These are phyloP conservation scores for Palythoa heliodiscus DNA, from an alignment of 92 coral and sea anemone genomes.

Conservation along the genomic window DNA sequence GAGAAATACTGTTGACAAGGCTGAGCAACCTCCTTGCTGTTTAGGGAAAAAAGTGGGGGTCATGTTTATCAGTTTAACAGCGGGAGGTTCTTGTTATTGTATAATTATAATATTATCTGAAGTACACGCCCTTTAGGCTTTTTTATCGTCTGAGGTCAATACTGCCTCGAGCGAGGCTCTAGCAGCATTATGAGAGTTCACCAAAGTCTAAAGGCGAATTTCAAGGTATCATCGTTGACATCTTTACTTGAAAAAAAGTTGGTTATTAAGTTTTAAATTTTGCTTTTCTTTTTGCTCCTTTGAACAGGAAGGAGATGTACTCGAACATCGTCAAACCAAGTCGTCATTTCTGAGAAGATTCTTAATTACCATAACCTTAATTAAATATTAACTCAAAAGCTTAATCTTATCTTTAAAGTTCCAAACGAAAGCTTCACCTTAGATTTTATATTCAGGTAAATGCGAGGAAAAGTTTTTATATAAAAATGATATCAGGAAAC, in stretches of 20 bases:
- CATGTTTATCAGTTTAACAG: too few relatives aligned
- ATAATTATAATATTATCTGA: too few relatives aligned
- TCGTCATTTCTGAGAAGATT: neutral
- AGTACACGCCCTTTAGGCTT: too few relatives aligned
- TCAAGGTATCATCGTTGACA: too few relatives aligned
- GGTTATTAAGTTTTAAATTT: neutral
- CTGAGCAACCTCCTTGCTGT: too few relatives aligned
- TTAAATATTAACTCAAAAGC: neutral
- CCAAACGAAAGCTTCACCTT: neutral
- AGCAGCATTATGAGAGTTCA: too few relatives aligned
- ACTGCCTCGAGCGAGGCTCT: too few relatives aligned
- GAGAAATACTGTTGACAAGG: too few relatives aligned
- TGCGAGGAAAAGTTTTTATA: neutral
- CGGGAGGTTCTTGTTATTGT: too few relatives aligned
- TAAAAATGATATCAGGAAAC: neutral
- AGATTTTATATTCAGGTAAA: neutral
- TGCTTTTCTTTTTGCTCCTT: neutral
- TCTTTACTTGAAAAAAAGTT: neutral
- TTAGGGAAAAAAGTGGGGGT: too few relatives aligned
- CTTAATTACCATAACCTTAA: neutral
- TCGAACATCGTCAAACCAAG: neutral
- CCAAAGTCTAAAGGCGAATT: too few relatives aligned
- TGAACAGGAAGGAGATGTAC: neutral
- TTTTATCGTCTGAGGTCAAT: too few relatives aligned
- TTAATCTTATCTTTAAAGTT: neutral